Percentiles rank a stretch among this genome's conserved stretches.
These are phyloP conservation scores for Caenorhabditis latens DNA, from an alignment of 1,140 invertebrate genomes.

Conservation along the genomic window DNA sequence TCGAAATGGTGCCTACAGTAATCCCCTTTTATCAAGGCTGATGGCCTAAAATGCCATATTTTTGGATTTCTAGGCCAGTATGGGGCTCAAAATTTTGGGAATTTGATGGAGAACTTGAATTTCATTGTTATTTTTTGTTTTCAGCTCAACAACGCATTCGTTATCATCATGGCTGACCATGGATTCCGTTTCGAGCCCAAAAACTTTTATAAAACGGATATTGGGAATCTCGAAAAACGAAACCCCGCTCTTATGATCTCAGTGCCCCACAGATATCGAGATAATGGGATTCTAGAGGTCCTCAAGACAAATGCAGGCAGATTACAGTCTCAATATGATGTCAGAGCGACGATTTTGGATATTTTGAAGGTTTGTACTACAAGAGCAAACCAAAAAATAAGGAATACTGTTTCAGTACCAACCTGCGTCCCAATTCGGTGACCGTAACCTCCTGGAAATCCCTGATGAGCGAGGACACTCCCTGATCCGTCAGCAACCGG, in stretches of 20 bases:
- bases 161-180: not conserved
- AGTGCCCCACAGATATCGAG: not conserved
- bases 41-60: no score
- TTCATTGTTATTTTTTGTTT: no score
- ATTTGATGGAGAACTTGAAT: no score
- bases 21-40: no score
- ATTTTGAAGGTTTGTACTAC: not conserved
- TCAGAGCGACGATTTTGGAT: not conserved
- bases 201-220: not conserved
- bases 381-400: no score
- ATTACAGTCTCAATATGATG: not conserved
- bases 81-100: no score
- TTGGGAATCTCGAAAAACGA: not conserved
- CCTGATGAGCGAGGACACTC: not conserved
- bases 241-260: not conserved
- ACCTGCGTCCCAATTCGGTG: not conserved
- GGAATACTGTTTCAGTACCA: not conserved
- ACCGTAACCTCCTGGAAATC: not conserved
- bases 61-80: no score
- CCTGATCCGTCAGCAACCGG: not conserved
- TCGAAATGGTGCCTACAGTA: not conserved
- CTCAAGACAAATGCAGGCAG: not conserved
- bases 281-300: not conserved
- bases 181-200: not conserved
- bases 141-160: not conserved